Evolutionary conservation across 1,140 invertebrate species (phyloP).

Genomic region (Zaprionus lachaisei): DNA sequence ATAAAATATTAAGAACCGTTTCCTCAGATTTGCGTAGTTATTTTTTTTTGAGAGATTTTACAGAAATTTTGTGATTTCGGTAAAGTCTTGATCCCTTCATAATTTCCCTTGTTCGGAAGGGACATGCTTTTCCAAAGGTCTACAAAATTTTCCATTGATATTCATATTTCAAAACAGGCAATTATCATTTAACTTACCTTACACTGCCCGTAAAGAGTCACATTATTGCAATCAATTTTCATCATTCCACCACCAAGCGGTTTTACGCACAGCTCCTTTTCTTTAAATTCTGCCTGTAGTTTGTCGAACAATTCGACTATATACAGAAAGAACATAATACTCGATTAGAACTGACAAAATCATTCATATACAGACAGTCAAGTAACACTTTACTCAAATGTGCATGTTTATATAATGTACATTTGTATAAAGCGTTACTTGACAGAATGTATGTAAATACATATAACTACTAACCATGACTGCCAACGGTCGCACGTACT

Average conservation of each 20-base stretch:
- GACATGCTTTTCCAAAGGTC: constrained; percentile 62
- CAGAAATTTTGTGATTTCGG: constrained; percentile 31
- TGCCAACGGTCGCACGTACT: constrained; percentile 29
- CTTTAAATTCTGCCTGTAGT: constrained; percentile 26
- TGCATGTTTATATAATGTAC: no score
- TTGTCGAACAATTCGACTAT: constrained; percentile 37
- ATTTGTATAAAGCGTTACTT: no score
- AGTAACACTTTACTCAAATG: no score
- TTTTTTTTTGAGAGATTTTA: background rate
- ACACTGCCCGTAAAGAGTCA: constrained; percentile 48
- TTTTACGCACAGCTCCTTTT: constrained; percentile 41
- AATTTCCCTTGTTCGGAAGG: constrained; percentile 42
- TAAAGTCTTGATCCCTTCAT: constrained; percentile 30
- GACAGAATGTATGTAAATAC: background rate
- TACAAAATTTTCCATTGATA: background rate
- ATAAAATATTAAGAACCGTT: no score
- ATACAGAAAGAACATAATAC: background rate
- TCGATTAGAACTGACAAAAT: background rate
- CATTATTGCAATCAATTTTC: background rate
- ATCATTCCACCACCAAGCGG: constrained; percentile 57
- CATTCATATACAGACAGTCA: background rate
- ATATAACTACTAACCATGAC: constrained; percentile 44
- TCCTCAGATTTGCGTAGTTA: no score
- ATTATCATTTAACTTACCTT: constrained; percentile 29
- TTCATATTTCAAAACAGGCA: background rate